Percentiles rank a stretch among this genome's conserved stretches.
phyloP scores from a whole-genome alignment of 2,888 invertebrate genomes.

The Antitype chi region DNA sequence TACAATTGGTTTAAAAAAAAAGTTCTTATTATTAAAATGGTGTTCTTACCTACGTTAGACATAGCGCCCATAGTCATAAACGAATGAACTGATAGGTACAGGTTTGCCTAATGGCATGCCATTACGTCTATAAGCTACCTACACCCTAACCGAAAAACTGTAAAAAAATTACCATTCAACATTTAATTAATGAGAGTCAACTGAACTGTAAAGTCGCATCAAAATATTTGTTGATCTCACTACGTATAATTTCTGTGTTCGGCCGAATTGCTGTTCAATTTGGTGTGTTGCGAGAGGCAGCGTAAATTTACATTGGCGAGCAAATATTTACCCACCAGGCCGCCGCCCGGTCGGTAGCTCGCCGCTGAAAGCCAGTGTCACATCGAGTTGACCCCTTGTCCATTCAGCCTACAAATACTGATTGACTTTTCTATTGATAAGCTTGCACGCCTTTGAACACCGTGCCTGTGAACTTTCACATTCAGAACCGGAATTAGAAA shows the following conservation, averaged over 20 bases:
- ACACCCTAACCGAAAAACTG: not conserved
- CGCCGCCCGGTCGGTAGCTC: constrained; percentile 47
- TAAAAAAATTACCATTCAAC: constrained; percentile 8
- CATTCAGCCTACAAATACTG: constrained; percentile 45
- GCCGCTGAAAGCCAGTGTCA: constrained; percentile 61
- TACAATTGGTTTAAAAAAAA: not conserved
- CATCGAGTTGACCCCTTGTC: constrained; percentile 47
- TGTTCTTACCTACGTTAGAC: no score
- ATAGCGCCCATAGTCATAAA: not conserved
- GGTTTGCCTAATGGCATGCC: not conserved
- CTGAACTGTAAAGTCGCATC: constrained; percentile 31
- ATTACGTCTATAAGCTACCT: no score
- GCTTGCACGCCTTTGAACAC: constrained; percentile 29
- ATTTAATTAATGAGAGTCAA: constrained; percentile 28
- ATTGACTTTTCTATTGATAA: constrained; percentile 58
- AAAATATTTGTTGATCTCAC: constrained; percentile 55
- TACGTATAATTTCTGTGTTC: constrained; percentile 50
- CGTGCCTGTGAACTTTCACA: constrained; percentile 8
- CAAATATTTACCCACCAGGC: constrained; percentile 67
- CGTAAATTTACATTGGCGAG: constrained; percentile 69
- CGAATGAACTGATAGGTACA: not conserved
- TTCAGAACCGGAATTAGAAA: constrained; percentile 6
- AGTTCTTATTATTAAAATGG: not conserved
- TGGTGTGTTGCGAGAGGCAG: constrained; percentile 56
- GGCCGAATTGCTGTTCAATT: constrained; percentile 62